Percentiles rank a stretch among this genome's conserved stretches.
Evolutionary conservation across 2,888 invertebrate genomes (phyloP).

Genomic region (Desoria tigrina): DNA sequence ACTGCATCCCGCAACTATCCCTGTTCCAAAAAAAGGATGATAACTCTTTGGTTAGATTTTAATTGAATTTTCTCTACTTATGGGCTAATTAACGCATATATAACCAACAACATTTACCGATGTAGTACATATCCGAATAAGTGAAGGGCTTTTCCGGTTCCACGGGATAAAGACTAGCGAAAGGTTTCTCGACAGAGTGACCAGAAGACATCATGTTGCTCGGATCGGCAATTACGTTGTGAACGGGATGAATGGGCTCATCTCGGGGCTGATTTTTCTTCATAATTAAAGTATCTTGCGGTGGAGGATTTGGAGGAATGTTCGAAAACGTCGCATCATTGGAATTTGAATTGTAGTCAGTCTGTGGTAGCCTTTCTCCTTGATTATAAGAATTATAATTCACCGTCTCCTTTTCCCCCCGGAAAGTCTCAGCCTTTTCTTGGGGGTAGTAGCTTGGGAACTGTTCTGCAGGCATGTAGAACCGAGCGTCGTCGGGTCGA

Average conservation of each 20-base stretch:
- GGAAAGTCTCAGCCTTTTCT: slow-evolving; percentile 5
- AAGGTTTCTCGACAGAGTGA: slow-evolving; percentile 37
- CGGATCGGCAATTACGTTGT: slow-evolving; percentile 29
- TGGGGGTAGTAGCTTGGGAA: slow-evolving; percentile 28
- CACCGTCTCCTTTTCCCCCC: not conserved
- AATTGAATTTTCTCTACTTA: not conserved
- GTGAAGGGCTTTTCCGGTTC: slow-evolving; percentile 28
- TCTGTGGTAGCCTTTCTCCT: not conserved
- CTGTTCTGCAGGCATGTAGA: slow-evolving; percentile 41
- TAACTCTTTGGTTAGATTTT: not conserved
- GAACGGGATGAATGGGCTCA: slow-evolving; percentile 4
- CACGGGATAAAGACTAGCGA: not conserved
- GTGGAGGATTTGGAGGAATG: slow-evolving; percentile 17
- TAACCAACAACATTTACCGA: slow-evolving; percentile 55
- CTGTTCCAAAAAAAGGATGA: slow-evolving; percentile 56
- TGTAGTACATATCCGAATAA: slow-evolving; percentile 57
- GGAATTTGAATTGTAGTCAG: not conserved
- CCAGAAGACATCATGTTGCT: slow-evolving; percentile 41
- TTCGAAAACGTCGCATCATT: not conserved
- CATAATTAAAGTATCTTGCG: slow-evolving; percentile 34
- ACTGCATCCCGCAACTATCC: slow-evolving; percentile 64
- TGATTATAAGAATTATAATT: not conserved
- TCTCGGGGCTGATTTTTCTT: slow-evolving; percentile 34
- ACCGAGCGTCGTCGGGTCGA: slow-evolving; percentile 46
- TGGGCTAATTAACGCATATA: no score